Conservation (phyloP, 2,113 vertebrate genomes). For the Mola mola region DNA sequence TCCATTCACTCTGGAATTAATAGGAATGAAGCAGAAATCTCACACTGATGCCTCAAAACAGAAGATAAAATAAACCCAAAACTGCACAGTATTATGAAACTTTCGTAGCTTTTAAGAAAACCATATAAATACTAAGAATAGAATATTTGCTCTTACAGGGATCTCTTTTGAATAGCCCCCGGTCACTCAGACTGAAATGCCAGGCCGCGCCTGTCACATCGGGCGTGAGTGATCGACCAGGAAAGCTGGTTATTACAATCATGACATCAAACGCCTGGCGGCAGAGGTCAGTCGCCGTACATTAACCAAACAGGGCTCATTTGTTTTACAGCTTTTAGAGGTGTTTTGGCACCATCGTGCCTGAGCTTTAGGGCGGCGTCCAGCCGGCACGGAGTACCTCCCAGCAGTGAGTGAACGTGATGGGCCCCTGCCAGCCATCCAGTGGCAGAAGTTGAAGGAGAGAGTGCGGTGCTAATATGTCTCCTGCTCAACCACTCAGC, state of each 20-base stretch:
- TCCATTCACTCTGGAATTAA: too few relatives aligned
- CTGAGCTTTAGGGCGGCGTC: conserved; percentile 71
- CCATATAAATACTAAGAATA: too few relatives aligned
- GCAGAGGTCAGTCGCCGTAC: conserved; percentile 72
- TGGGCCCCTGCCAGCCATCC: conserved; percentile 56
- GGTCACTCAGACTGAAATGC: conserved; percentile 61
- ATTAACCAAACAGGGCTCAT: conserved; percentile 78
- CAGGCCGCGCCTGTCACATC: conserved; percentile 57
- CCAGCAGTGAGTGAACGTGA: conserved; percentile 56
- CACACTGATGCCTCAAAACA: too few relatives aligned
- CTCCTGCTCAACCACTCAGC: conserved; percentile 20
- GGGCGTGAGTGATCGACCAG: conserved; percentile 62
- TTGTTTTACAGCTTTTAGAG: conserved; percentile 80
- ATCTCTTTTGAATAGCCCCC: conserved; percentile 63
- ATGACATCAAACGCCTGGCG: conserved; percentile 76
- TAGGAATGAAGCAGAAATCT: too few relatives aligned
- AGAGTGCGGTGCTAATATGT: conserved; percentile 40
- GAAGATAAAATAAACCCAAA: too few relatives aligned
- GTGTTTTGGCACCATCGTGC: conserved; percentile 63
- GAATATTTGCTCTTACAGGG: conserved; percentile 2
- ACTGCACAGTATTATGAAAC: too few relatives aligned
- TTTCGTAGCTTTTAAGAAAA: too few relatives aligned
- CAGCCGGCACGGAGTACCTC: conserved; percentile 65
- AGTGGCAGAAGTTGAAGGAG: conserved; percentile 39
- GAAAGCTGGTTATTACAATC: conserved; percentile 73